These are phyloP conservation scores for Carcharodon carcharias DNA, from an alignment of 2,797 vertebrate genomes.

Conservation along the genomic window DNA sequence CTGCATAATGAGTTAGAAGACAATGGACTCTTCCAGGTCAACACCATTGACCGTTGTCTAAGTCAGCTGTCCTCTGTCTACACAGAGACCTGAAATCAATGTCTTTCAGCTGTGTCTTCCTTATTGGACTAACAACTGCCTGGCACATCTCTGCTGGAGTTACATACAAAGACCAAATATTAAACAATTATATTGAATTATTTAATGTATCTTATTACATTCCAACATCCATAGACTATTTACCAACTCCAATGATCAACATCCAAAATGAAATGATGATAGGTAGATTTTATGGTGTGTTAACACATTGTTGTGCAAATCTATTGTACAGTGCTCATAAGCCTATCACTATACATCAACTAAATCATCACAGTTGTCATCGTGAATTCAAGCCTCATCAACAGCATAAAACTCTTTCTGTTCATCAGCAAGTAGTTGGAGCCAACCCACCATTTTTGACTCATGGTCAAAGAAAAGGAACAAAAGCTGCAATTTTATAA, in stretches of 20 bases:
- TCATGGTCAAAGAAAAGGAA: background rate
- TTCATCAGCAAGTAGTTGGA: background rate
- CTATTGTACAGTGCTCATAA: background rate
- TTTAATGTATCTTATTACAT: slow-evolving; percentile 13
- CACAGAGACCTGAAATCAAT: slow-evolving; percentile 74
- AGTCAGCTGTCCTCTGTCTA: slow-evolving; percentile 90
- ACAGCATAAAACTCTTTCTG: background rate
- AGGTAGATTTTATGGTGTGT: background rate
- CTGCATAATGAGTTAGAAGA: slow-evolving; percentile 72
- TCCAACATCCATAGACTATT: background rate
- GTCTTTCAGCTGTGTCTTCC: background rate
- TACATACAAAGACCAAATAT: background rate
- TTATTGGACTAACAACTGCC: background rate
- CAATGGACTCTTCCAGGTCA: slow-evolving; percentile 81
- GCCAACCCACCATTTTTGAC: background rate
- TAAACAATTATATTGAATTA: background rate
- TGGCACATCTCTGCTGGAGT: background rate
- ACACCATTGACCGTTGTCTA: slow-evolving; percentile 86
- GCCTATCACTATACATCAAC: background rate
- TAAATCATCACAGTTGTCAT: background rate
- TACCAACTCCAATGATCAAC: slow-evolving; percentile 15
- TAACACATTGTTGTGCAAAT: background rate
- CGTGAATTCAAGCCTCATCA: background rate
- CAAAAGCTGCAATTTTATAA: background rate
- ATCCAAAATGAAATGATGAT: slow-evolving; percentile 14